phyloP scores from a whole-genome alignment of 2,888 invertebrate species.

The Erpobdella octoculata region DNA sequence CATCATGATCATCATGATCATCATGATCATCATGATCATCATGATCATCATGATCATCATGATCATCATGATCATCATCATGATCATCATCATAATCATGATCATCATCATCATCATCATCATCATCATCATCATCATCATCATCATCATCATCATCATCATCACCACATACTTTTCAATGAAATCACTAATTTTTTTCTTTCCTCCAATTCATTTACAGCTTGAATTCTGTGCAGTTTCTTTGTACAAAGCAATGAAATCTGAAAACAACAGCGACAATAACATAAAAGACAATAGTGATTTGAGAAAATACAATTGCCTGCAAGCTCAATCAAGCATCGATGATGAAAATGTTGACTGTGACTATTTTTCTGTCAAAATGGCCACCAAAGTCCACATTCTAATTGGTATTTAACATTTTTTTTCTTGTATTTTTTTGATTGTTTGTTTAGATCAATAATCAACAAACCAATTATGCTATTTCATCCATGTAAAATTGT shows the following conservation, averaged over 20 bases:
- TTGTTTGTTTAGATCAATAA: too few relatives aligned
- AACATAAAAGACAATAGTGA: background rate
- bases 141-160: background rate
- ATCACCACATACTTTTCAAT: too few relatives aligned
- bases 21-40: background rate
- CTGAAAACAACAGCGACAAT: background rate
- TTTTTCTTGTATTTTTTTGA: too few relatives aligned
- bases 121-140: background rate
- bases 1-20: conserved; percentile 15
- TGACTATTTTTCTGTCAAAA: conserved; percentile 11
- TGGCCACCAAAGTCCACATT: conserved; percentile 24
- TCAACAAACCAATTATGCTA: too few relatives aligned
- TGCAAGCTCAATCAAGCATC: conserved; percentile 21
- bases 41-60: conserved; percentile 16
- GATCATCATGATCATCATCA: conserved; percentile 4
- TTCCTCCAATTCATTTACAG: conserved; percentile 9
- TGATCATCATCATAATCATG: background rate
- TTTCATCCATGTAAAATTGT: too few relatives aligned
- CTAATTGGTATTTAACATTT: conserved; percentile 25
- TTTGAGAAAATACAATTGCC: background rate
- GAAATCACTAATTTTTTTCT: background rate
- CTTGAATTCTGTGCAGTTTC: conserved; percentile 26
- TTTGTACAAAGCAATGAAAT: conserved; percentile 14
- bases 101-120: conserved; percentile 11
- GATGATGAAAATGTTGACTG: background rate